Evolutionary conservation across 2,113 vertebrate genomes (phyloP).

Genomic region (Sprattus sprattus): DNA sequence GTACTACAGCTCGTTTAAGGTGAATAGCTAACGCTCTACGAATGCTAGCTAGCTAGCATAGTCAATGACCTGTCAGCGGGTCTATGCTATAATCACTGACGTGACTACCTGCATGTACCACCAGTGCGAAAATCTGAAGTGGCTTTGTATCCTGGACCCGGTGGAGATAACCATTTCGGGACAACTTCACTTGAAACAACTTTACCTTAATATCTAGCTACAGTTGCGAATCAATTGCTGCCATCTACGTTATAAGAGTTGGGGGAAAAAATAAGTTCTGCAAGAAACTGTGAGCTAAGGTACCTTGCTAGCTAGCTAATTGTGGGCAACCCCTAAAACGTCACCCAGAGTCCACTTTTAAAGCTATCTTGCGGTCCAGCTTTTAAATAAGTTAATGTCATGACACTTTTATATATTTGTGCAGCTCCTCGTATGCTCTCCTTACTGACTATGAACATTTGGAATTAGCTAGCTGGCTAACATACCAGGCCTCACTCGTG

Average conservation of each 20-base stretch:
- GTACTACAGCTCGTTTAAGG: background rate
- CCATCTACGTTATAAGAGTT: background rate
- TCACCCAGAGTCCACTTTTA: background rate
- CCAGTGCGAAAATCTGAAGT: background rate
- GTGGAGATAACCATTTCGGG: background rate
- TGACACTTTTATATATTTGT: background rate
- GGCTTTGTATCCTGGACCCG: background rate
- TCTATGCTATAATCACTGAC: background rate
- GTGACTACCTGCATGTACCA: slow-evolving; percentile 15
- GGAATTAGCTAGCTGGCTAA: slow-evolving; percentile 53
- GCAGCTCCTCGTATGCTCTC: background rate
- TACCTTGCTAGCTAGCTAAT: background rate
- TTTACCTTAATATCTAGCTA: background rate
- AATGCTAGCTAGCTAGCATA: background rate
- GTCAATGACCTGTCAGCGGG: background rate
- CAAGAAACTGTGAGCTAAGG: background rate
- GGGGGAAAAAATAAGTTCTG: background rate
- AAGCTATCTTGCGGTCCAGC: background rate
- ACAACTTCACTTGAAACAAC: background rate
- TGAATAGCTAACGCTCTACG: background rate
- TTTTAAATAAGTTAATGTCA: background rate
- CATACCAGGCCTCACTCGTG: slow-evolving; percentile 49
- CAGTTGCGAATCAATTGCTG: background rate
- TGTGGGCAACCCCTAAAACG: background rate
- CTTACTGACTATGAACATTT: background rate